phyloP scores from a whole-genome alignment of 2,797 vertebrate genomes.

The Silurus aristotelis region DNA sequence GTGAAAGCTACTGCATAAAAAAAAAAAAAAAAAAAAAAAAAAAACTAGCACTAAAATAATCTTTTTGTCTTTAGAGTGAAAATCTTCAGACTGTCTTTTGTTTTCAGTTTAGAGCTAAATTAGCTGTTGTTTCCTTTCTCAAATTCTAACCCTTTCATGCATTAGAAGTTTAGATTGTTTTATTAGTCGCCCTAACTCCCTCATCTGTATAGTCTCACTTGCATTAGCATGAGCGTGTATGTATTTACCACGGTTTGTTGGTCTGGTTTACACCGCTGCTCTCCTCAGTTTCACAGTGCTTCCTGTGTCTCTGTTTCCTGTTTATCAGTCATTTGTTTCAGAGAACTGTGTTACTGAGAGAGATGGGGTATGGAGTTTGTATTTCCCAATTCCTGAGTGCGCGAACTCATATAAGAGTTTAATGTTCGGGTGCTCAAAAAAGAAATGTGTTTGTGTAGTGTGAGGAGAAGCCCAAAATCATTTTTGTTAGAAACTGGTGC shows the following conservation, averaged over 20 bases:
- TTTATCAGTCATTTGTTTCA: constrained; percentile 80
- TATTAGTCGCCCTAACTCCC: constrained; percentile 19
- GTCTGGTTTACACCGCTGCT: constrained; percentile 65
- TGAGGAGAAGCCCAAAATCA: constrained; percentile 23
- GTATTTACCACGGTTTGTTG: constrained; percentile 63
- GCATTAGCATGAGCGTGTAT: constrained; percentile 43
- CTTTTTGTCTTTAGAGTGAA: not conserved
- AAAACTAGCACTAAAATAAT: not conserved
- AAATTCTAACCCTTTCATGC: constrained; percentile 1
- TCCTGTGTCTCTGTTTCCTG: constrained; percentile 85
- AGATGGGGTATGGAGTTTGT: constrained; percentile 65
- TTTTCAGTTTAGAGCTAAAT: constrained; percentile 2
- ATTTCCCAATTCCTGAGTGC: constrained; percentile 62
- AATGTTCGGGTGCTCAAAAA: constrained; percentile 29
- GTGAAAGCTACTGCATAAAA: constrained; percentile 13
- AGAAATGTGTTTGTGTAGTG: constrained; percentile 19
- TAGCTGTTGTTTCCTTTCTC: not conserved
- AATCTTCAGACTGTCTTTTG: not conserved
- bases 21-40: not conserved
- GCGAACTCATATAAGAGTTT: constrained; percentile 35
- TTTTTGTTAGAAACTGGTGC: not conserved
- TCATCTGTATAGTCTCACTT: constrained; percentile 21
- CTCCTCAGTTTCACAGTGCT: constrained; percentile 76
- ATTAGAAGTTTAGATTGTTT: not conserved
- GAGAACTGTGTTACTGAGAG: constrained; percentile 69